Conservation (phyloP, 2,113 vertebrate species). For the Ciconia maguari region DNA sequence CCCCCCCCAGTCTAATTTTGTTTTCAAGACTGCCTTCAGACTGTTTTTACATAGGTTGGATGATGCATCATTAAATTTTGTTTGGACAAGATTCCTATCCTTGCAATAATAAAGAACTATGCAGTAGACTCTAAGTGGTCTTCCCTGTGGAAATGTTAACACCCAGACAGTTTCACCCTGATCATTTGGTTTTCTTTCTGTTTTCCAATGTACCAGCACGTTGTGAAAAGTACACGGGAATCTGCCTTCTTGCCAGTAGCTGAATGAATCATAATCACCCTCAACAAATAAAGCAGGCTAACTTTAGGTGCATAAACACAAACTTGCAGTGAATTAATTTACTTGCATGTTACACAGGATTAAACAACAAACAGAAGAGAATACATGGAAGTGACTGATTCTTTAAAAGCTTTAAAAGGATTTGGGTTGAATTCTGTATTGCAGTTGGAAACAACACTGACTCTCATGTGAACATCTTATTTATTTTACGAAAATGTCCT, state of each 20-base stretch:
- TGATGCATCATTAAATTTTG: neutral
- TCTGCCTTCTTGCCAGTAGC: neutral
- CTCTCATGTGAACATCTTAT: neutral
- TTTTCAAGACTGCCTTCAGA: neutral
- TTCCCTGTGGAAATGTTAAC: neutral
- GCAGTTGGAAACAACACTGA: neutral
- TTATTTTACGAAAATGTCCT: neutral
- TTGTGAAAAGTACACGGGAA: neutral
- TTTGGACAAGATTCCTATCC: neutral
- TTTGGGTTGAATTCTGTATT: neutral
- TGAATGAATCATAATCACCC: neutral
- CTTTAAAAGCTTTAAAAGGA: neutral
- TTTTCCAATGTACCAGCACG: neutral
- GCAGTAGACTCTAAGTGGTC: neutral
- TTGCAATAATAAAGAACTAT: neutral
- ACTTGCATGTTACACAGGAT: neutral
- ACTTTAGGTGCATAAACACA: neutral
- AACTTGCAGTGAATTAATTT: neutral
- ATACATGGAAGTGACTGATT: neutral
- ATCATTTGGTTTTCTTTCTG: neutral
- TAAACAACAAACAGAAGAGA: neutral
- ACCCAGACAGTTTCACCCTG: neutral
- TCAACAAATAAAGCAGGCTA: neutral
- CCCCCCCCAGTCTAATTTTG: neutral
- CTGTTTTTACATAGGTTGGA: neutral